These are phyloP conservation scores for Carassius carassius DNA, from an alignment of 2,113 vertebrate genomes.

Conservation along the genomic window DNA sequence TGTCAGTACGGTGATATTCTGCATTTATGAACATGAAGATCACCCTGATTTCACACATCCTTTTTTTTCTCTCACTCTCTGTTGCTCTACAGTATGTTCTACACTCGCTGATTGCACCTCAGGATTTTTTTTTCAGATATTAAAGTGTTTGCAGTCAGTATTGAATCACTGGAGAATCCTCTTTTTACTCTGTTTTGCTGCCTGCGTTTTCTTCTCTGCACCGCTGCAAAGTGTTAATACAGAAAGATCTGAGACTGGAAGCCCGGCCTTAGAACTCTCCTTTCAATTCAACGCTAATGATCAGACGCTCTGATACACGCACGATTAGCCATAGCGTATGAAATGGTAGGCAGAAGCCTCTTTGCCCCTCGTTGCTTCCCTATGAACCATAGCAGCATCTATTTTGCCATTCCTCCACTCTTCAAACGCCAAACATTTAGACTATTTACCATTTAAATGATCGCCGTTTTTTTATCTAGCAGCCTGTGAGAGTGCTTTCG, in stretches of 20 bases:
- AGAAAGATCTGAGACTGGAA: constrained; percentile 24
- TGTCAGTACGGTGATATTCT: too few relatives aligned
- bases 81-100: background rate
- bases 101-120: constrained; percentile 5
- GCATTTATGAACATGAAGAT: background rate
- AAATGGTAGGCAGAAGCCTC: constrained; percentile 35
- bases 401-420: constrained; percentile 47
- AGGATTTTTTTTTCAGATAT: background rate
- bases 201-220: background rate
- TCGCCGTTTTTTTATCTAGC: constrained; percentile 49
- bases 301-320: constrained; percentile 31
- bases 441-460: constrained; percentile 63
- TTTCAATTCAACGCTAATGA: constrained; percentile 21
- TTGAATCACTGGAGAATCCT: background rate
- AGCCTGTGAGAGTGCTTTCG: constrained; percentile 55
- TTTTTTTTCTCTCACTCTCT: background rate
- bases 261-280: constrained; percentile 16
- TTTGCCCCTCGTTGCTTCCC: constrained; percentile 33
- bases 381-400: constrained; percentile 39
- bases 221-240: background rate
- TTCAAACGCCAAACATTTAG: constrained; percentile 62
- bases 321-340: constrained; percentile 37
- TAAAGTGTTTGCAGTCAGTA: background rate
- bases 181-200: background rate
- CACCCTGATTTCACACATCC: background rate